Evolutionary conservation across 2,113 vertebrate species (phyloP).

Genomic region (Lepus americanus): DNA sequence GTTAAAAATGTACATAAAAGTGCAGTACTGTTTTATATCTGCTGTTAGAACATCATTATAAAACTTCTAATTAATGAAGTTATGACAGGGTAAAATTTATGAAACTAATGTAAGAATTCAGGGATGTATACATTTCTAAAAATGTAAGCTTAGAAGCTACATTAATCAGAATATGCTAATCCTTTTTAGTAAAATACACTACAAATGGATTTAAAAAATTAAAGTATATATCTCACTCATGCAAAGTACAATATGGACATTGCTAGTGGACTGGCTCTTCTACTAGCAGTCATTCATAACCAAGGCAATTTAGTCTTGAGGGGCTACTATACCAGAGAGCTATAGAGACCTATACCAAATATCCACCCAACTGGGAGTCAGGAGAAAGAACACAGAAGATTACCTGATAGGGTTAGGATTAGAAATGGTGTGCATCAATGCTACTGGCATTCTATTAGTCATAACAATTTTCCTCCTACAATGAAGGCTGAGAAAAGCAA

Average conservation of each 20-base stretch:
- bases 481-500: background rate
- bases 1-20: background rate
- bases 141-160: background rate
- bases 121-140: background rate
- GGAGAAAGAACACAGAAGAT: background rate
- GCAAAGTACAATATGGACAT: background rate
- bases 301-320: background rate
- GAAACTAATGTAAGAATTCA: background rate
- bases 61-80: constrained; percentile 17
- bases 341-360: background rate
- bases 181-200: background rate
- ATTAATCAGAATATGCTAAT: background rate
- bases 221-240: background rate
- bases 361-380: background rate
- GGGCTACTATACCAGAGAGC: rapidly evolving
- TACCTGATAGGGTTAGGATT: background rate
- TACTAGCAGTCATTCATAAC: background rate
- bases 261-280: background rate
- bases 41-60: background rate
- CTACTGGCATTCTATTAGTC: rapidly evolving
- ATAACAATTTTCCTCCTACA: background rate
- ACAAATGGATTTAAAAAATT: background rate
- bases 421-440: background rate
- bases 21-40: background rate
- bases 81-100: background rate